Evolutionary conservation across 2,888 invertebrate genomes (phyloP).

Genomic region (Netelia fuscicornis): DNA sequence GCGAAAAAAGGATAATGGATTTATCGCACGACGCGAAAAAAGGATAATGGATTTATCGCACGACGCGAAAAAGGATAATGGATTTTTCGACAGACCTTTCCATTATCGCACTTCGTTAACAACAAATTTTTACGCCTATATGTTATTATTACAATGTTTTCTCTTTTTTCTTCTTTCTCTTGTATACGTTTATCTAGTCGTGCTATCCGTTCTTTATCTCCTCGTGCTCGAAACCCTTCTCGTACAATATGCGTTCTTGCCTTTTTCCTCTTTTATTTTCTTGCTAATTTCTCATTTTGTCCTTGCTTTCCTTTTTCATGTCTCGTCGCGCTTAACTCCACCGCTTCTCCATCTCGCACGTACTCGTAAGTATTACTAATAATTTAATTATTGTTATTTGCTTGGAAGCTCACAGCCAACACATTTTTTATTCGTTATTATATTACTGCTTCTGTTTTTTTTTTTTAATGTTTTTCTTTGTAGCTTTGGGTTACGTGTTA

Average conservation of each 20-base stretch:
- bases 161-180: neutral
- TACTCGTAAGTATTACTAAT: conserved; percentile 81
- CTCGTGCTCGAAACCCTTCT: conserved; percentile 27
- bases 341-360: conserved; percentile 32
- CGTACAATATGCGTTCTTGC: conserved; percentile 38
- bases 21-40: neutral
- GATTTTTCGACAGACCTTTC: neutral
- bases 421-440: conserved; percentile 79
- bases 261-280: conserved; percentile 26
- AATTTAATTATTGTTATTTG: conserved; percentile 85
- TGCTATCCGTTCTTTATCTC: neutral
- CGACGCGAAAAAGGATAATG: neutral
- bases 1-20: neutral
- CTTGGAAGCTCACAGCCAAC: conserved; percentile 85
- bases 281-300: conserved; percentile 38
- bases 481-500: neutral
- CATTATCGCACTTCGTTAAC: neutral
- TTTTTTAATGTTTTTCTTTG: conserved; percentile 26
- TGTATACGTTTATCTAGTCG: conserved; percentile 20
- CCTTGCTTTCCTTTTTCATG: conserved; percentile 26
- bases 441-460: conserved; percentile 68
- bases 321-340: conserved; percentile 27
- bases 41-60: neutral
- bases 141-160: neutral
- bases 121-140: neutral